Evolutionary conservation across 2,113 vertebrate genomes (phyloP).

Genomic region (Syngnathus typhle): DNA sequence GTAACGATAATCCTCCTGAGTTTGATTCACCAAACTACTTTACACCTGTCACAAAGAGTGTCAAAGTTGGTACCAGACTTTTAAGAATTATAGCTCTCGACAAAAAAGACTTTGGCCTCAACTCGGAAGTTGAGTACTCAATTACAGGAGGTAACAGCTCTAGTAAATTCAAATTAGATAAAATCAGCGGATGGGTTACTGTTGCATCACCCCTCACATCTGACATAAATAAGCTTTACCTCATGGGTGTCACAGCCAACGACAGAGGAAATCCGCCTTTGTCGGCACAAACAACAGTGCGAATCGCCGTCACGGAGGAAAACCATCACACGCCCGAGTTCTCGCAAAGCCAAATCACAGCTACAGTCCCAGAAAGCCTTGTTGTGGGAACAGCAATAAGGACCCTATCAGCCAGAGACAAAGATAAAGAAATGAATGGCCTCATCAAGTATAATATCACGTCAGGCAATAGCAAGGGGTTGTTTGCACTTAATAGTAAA

Average conservation of each 20-base stretch:
- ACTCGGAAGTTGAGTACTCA: constrained; percentile 87
- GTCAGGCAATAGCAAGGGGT: constrained; percentile 80
- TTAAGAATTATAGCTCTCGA: constrained; percentile 82
- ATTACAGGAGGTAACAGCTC: constrained; percentile 77
- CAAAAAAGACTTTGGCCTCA: constrained; percentile 89
- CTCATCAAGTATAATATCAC: constrained; percentile 82
- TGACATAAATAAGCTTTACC: constrained; percentile 80
- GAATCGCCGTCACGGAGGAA: constrained; percentile 87
- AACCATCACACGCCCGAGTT: constrained; percentile 94
- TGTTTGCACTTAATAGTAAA: constrained; percentile 83
- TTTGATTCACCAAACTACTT: constrained; percentile 80
- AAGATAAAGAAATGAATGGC: constrained; percentile 89
- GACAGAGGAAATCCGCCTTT: constrained; percentile 92
- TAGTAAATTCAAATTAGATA: constrained; percentile 81
- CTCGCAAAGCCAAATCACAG: constrained; percentile 83
- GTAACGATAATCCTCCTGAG: constrained; percentile 86
- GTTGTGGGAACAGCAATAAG: constrained; percentile 78
- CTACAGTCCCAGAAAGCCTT: constrained; percentile 82
- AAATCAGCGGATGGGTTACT: constrained; percentile 82
- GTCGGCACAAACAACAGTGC: constrained; percentile 71
- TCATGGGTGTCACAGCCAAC: constrained; percentile 78
- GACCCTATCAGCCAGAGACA: constrained; percentile 84
- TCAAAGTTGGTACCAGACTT: constrained; percentile 82
- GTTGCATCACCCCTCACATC: constrained; percentile 82
- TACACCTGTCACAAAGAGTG: constrained; percentile 91